Percentiles rank a stretch among this genome's conserved stretches.
phyloP scores from a whole-genome alignment of 2,113 vertebrate genomes.

The Chloebia gouldiae region DNA sequence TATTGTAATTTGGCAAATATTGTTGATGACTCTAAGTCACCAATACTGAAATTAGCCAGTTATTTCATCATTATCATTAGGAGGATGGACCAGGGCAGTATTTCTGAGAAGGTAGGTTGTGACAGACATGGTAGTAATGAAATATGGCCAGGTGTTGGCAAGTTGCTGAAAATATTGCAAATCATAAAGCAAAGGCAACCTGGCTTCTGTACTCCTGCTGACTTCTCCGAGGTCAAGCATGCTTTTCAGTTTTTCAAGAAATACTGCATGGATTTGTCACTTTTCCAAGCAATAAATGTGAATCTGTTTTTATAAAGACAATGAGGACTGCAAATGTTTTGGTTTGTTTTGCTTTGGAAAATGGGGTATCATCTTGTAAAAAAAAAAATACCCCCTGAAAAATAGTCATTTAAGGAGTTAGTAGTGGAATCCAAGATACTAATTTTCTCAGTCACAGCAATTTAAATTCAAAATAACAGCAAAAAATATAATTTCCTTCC shows the following conservation, averaged over 20 bases:
- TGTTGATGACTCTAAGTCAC: neutral
- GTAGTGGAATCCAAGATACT: neutral
- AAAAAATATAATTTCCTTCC: neutral
- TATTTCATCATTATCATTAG: neutral
- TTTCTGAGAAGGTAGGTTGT: neutral
- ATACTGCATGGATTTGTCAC: neutral
- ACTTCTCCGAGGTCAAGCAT: neutral
- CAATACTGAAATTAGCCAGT: neutral
- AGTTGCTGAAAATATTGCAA: neutral
- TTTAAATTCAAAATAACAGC: neutral
- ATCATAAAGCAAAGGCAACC: neutral
- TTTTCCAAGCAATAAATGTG: neutral
- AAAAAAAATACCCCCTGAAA: neutral
- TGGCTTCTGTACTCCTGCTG: neutral
- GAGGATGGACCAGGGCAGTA: neutral
- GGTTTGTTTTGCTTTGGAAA: neutral
- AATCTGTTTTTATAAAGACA: neutral
- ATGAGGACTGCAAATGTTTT: neutral
- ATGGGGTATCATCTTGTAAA: neutral
- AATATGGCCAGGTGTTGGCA: neutral
- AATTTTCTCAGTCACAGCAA: neutral
- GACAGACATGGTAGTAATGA: neutral
- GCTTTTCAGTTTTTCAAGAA: neutral
- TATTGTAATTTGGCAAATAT: neutral
- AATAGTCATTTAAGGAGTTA: neutral